Percentiles rank a stretch among this genome's conserved stretches.
Conservation (phyloP, 2,888 invertebrate species). For the Torymus aiolomorphi region DNA sequence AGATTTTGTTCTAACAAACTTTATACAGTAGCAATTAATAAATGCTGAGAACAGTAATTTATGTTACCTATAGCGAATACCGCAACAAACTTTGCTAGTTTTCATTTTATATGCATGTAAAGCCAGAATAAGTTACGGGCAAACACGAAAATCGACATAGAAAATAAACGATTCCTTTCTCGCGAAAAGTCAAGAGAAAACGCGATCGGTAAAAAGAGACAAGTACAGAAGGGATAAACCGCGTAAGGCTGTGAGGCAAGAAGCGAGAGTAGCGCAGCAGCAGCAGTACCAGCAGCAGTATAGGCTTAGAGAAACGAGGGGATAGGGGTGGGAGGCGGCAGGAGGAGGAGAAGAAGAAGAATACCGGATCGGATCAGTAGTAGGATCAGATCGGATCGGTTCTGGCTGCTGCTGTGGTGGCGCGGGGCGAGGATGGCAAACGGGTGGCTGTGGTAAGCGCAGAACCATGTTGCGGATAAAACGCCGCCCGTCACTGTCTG, state of each 20-base stretch:
- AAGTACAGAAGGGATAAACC: neutral
- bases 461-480: conserved; percentile 74
- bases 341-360: conserved; percentile 42
- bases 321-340: neutral
- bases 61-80: no score
- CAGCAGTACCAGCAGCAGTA: neutral
- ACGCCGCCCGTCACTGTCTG: conserved; percentile 73
- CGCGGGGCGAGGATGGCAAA: conserved; percentile 60
- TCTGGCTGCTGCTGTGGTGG: conserved; percentile 42
- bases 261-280: neutral
- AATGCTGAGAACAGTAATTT: no score
- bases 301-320: neutral
- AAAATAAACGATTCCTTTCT: no score
- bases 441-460: conserved; percentile 73
- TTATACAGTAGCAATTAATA: no score
- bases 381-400: conserved; percentile 68
- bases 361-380: conserved; percentile 60
- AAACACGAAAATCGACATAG: no score
- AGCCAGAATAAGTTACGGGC: no score
- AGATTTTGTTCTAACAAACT: no score
- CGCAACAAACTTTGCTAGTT: no score
- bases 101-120: no score
- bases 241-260: neutral
- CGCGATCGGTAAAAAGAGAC: neutral
- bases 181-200: neutral